Base-by-base conservation (phyloP, 1,140 invertebrate genomes). In the Pseudachorutes palmiensis region DNA sequence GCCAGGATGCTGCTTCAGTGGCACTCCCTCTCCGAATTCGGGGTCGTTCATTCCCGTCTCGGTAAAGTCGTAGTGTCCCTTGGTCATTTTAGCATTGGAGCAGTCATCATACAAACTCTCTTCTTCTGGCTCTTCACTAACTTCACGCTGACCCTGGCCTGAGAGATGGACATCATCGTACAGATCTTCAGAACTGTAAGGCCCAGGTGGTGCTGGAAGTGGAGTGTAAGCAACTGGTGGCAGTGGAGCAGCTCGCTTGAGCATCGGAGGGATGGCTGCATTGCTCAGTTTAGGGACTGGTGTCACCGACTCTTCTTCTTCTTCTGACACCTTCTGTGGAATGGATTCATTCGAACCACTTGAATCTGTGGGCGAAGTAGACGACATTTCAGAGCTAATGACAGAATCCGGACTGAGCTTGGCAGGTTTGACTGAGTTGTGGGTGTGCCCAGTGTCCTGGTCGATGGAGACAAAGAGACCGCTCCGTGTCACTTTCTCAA, bases 31-130 rank as follows among this genome's bases (percentile, higher is more conserved):
- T 19, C 57, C 66, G n/a, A 31, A 36, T 26, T 70, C 69, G 5
- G 30, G 26, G 1, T 70, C 48, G 30, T 30, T 9, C 5, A 9
- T 2, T 26, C 59, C 59, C 5, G 59, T 30, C 57, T 62, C 65
- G 9, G 65, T 69, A 29, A 74, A 71, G 64, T 71, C 67, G 55
- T 74, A 74, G 36, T 65, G 71, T 32, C 70, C 72, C 1, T 48
- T 70, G 28, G 26, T 55, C 24, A 26, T 32, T 48, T 68, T 66
- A n/a, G 28, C 48, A 30, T 62, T 33, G 1, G 59, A 49, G 30
- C 72, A 74, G 58, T 74, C 72, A 63, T 74, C 72, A 30, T 74
- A 74, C 9, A 73, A n/a, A 63, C 60, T 66, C 64, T 73, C 72
- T n/a, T 73, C 69, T 16, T 68, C 69, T 1, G 58, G 28, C 16